Evolutionary conservation across 2,113 vertebrate genomes (phyloP).

Genomic region (Dicaeum eximium): DNA sequence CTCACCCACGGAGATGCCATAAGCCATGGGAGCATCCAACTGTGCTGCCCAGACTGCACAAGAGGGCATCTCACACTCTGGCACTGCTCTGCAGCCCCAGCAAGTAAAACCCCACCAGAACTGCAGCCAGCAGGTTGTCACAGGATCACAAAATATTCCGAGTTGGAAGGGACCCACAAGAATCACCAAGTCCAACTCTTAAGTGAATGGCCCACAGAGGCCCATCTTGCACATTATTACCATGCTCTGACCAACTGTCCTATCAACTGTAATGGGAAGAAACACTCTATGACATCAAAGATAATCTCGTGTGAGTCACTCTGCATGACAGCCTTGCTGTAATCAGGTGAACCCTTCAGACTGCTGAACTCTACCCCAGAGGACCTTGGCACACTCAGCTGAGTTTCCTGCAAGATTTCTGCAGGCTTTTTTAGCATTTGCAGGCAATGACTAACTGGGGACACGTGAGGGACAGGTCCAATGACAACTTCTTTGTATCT

Average conservation of each 20-base stretch:
- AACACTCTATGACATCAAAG: constrained; percentile 42
- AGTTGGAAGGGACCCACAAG: background rate
- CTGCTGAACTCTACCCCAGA: constrained; percentile 19
- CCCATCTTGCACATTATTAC: no score
- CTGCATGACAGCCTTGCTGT: background rate
- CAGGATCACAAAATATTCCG: background rate
- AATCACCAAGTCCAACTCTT: background rate
- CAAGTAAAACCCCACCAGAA: background rate
- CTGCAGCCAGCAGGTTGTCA: constrained; percentile 6
- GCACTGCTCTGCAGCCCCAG: constrained; percentile 14
- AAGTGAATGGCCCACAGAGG: background rate
- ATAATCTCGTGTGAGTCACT: constrained; percentile 38
- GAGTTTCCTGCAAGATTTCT: background rate
- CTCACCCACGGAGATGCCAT: fast-evolving
- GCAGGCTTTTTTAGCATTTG: background rate
- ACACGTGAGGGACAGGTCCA: background rate
- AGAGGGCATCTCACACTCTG: background rate
- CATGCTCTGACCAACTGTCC: background rate
- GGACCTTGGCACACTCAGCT: background rate
- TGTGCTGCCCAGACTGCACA: background rate
- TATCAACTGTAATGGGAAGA: background rate
- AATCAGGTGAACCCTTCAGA: constrained; percentile 26
- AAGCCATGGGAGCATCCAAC: fast-evolving
- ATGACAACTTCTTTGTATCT: background rate
- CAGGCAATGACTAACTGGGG: background rate